These are phyloP conservation scores for Heliornis fulica DNA, from an alignment of 2,113 vertebrate species.

Conservation along the genomic window DNA sequence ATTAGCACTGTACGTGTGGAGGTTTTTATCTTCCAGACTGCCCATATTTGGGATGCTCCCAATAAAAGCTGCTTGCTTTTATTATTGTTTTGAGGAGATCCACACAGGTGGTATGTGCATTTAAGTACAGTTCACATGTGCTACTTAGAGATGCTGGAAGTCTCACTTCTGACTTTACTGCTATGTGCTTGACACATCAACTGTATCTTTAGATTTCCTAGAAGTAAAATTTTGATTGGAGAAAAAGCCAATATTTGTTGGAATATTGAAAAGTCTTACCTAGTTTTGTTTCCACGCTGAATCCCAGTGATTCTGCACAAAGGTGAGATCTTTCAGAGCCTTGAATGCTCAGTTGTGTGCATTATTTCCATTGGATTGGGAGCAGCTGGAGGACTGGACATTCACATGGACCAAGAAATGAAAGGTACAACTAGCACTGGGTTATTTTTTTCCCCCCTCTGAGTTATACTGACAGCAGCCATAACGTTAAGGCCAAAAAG, in stretches of 20 bases:
- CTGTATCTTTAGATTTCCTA: not conserved
- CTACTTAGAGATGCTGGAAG: too few species aligned
- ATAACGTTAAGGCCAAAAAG: not conserved
- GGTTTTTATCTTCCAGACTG: not conserved
- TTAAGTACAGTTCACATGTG: not conserved
- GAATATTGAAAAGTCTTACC: not conserved
- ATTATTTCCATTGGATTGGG: not conserved
- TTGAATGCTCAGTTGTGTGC: not conserved
- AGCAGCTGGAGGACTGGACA: not conserved
- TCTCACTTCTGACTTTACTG: not conserved
- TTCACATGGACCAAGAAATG: not conserved
- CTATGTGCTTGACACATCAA: not conserved
- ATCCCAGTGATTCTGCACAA: not conserved
- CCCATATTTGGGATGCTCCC: not conserved
- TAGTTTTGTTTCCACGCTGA: not conserved
- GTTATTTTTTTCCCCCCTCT: not conserved
- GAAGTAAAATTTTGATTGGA: not conserved
- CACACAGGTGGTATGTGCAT: not conserved
- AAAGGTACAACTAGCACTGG: not conserved
- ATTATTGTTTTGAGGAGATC: not conserved
- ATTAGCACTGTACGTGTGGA: not conserved
- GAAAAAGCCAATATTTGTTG: not conserved
- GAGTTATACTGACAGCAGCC: slow-evolving; percentile 21
- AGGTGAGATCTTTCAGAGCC: not conserved
- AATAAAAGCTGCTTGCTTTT: not conserved